Percentiles rank a stretch among this genome's conserved stretches.
These are phyloP conservation scores for Aphrophora alni DNA, from an alignment of 2,888 invertebrate species.

Conservation along the genomic window DNA sequence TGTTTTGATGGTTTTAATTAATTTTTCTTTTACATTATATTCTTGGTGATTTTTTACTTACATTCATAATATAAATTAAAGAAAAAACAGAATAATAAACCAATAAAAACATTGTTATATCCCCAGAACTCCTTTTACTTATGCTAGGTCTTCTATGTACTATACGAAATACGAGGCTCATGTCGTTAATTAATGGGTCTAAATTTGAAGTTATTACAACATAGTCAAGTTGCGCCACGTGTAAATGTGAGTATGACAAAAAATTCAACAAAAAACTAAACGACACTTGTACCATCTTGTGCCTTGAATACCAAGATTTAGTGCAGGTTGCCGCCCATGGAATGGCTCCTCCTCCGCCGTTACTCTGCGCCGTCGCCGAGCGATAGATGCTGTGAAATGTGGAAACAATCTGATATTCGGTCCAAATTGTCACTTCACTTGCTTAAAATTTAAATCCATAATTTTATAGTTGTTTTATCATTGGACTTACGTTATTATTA, in stretches of 20 bases:
- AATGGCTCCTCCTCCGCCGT: neutral
- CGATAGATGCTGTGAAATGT: neutral
- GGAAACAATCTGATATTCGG: neutral
- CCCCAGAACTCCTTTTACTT: no score
- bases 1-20: no score
- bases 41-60: no score
- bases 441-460: neutral
- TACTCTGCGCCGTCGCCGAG: neutral
- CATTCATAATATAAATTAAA: no score
- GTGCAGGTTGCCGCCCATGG: neutral
- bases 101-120: no score
- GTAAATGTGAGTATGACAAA: neutral
- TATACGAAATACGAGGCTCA: no score
- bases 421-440: neutral
- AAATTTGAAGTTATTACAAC: no score
- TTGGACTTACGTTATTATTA: neutral
- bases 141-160: no score
- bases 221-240: no score
- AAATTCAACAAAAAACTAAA: neutral
- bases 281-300: neutral
- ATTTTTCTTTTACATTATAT: no score
- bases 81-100: no score
- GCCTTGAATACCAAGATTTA: neutral
- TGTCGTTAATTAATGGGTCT: no score
- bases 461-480: neutral